phyloP scores from a whole-genome alignment of 1,140 invertebrate genomes.

The Lucilia cuprina region DNA sequence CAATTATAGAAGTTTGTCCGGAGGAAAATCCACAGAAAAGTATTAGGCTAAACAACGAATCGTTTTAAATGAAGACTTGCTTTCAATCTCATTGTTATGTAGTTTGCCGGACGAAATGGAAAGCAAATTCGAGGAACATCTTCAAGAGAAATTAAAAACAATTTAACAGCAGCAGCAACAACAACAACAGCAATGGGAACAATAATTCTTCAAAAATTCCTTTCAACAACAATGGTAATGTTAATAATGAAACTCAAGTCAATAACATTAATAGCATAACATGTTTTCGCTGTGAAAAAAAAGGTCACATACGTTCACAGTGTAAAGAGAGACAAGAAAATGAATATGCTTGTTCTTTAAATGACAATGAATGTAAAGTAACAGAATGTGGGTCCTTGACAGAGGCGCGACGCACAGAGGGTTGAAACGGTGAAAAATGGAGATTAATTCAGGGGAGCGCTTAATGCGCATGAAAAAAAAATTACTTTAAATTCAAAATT shows the following conservation, averaged over 20 bases:
- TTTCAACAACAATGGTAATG: not conserved
- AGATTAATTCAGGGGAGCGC: too few species aligned
- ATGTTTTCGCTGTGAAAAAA: slow-evolving; percentile 30
- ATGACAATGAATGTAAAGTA: not conserved
- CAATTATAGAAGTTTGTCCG: slow-evolving; percentile 16
- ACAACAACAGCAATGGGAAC: not conserved
- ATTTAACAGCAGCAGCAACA: not conserved
- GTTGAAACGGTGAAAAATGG: too few species aligned
- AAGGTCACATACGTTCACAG: slow-evolving; percentile 32
- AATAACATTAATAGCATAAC: slow-evolving; percentile 16
- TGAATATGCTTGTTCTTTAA: not conserved
- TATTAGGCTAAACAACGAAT: too few species aligned
- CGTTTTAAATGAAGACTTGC: slow-evolving; percentile 27
- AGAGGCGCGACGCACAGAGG: too few species aligned
- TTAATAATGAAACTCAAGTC: not conserved
- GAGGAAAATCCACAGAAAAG: slow-evolving; percentile 21
- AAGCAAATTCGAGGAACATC: not conserved
- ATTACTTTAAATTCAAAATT: too few species aligned
- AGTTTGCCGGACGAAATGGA: slow-evolving; percentile 37
- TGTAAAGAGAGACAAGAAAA: slow-evolving; percentile 10
- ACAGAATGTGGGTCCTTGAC: too few species aligned
- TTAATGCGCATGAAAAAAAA: too few species aligned
- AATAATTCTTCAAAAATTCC: too few species aligned
- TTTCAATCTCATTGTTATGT: slow-evolving; percentile 28
- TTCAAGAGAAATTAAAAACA: not conserved